Evolutionary conservation across 1,140 invertebrate species (phyloP), one percentile per base, ranked within the genome.

Genomic region (Aphelinus atriplicis): DNA sequence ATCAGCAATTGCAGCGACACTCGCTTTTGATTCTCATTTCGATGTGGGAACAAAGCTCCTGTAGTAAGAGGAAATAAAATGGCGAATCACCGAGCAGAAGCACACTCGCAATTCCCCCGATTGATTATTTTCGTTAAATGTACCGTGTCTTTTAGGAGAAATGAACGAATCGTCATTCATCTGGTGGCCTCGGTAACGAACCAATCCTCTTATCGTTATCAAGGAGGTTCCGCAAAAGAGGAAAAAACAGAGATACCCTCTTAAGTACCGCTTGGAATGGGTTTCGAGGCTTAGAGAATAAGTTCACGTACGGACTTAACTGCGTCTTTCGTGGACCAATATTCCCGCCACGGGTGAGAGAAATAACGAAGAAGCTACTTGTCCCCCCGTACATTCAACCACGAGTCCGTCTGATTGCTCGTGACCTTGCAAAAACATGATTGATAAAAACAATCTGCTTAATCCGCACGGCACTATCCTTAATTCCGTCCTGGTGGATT

Each of bases 371-470:
- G 78, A 78, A 62, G 73, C 73, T 80, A 61, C 62, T 50, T 60
- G 53, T 46, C 7, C 45, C 43, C 48, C 58, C 64, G 77, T 75
- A 76, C 78, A 80, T 80, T 82, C 79, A 77, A 78, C 77, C 77
- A 77, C 80, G 75, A 81, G 80, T 76, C 77, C 62, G 72, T 72
- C 71, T 78, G 77, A 82, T 80, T 81, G 79, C 76, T 7, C 63
- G 64, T 26, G 57, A 48, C 61, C 67, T 47, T 61, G 53, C 75
- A 81, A 77, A 82, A 83, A 80, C 77, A 77, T 82, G 78, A 80
- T 83, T 82, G 83, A 82, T 82, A 83, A 82, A 79, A 80, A 63
- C 64, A 73, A 73, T 73, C 50, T 50, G 58, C 47, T 7, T 66
- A 67, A 73, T 73, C 47, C 71, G 47, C 5, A 7, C 7, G n/a